phyloP scores from a whole-genome alignment of 2,113 vertebrate species.

The Quiscalus mexicanus region DNA sequence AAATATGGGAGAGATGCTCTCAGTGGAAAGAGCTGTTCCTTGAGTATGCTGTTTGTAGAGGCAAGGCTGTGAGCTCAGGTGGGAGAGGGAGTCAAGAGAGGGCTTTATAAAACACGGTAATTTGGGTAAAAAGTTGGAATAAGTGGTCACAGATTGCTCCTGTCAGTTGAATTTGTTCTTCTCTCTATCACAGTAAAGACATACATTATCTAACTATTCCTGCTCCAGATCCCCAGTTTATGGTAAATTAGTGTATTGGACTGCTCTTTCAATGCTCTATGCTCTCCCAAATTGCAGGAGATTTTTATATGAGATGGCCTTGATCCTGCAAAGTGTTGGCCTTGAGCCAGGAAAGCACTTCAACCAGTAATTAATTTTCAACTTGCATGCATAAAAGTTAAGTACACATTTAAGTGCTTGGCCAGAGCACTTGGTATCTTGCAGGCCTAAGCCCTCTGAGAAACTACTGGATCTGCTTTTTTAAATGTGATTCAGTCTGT shows the following conservation, averaged over 20 bases:
- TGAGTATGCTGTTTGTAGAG: not conserved
- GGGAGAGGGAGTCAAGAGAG: not conserved
- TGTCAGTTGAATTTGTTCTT: slow-evolving; percentile 18
- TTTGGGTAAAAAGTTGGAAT: not conserved
- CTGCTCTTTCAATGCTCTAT: not conserved
- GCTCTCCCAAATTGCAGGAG: not conserved
- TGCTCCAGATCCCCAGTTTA: not conserved
- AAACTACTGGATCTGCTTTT: slow-evolving; percentile 25
- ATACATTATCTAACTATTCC: not conserved
- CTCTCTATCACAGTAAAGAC: not conserved
- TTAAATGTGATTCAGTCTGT: slow-evolving; percentile 10
- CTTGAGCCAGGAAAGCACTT: slow-evolving; percentile 57
- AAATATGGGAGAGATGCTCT: not conserved
- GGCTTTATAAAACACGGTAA: not conserved
- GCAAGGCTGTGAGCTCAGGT: not conserved
- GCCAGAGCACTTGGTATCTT: slow-evolving; percentile 11
- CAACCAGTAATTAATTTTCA: slow-evolving; percentile 56
- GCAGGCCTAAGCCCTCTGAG: slow-evolving; percentile 10
- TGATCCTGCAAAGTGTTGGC: slow-evolving; percentile 16
- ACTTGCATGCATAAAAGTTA: slow-evolving; percentile 54
- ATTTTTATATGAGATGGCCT: not conserved
- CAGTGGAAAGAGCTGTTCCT: not conserved
- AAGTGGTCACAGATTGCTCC: not conserved
- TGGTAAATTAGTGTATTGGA: not conserved
- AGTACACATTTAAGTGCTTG: slow-evolving; percentile 24